phyloP scores from a whole-genome alignment of 2,797 vertebrate genomes.

The Myripristis jacobus region DNA sequence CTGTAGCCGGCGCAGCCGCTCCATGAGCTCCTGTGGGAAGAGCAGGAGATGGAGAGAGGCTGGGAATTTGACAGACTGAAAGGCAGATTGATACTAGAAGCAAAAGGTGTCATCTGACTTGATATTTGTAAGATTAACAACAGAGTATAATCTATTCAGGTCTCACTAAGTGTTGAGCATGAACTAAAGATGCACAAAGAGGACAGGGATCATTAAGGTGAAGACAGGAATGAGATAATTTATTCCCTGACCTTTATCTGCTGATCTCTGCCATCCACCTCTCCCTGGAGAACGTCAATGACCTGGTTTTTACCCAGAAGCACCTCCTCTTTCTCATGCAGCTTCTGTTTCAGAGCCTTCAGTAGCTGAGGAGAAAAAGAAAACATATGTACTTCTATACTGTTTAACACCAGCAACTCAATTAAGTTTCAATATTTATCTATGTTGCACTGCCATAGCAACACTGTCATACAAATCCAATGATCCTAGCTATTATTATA shows the following conservation, averaged over 20 bases:
- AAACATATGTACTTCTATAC: not conserved
- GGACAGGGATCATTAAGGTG: not conserved
- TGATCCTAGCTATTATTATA: not conserved
- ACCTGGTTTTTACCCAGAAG: slow-evolving; percentile 91
- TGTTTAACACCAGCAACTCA: not conserved
- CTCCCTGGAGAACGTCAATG: slow-evolving; percentile 90
- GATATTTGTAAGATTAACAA: not conserved
- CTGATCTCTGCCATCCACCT: slow-evolving; percentile 89
- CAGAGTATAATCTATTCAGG: not conserved
- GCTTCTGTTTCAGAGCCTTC: slow-evolving; percentile 92
- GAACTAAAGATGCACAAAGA: not conserved
- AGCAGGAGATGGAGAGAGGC: not conserved
- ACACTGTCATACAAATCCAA: not conserved
- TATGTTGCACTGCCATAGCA: not conserved
- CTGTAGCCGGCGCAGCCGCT: slow-evolving; percentile 82
- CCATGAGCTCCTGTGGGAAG: slow-evolving; percentile 82
- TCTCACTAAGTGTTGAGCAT: not conserved
- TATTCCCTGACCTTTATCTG: slow-evolving; percentile 82
- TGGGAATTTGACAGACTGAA: not conserved
- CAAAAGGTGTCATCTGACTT: not conserved
- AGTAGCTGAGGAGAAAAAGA: slow-evolving; percentile 79
- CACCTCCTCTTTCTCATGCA: slow-evolving; percentile 94
- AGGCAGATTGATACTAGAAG: not conserved
- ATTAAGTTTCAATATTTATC: not conserved
- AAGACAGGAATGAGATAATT: not conserved